Base-by-base conservation (phyloP, 2,113 vertebrate species). In the Gadus chalcogrammus region DNA sequence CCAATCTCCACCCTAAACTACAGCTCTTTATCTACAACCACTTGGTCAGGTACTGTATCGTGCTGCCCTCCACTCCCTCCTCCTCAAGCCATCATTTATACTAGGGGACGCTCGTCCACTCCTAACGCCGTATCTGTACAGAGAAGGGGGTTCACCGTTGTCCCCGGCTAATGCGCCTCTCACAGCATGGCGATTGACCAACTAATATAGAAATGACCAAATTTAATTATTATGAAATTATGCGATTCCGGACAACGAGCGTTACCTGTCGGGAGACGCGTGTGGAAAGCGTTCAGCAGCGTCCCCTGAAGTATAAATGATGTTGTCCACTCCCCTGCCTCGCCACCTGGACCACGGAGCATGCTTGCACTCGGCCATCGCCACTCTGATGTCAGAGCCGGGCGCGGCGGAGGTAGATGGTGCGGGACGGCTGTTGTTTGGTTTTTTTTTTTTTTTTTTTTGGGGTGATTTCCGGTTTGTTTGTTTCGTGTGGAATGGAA, bases 21-120 rank as follows among this genome's bases (percentile, higher is more conserved):
- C 96, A 97, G 96, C 95, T 97, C 89, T 97, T 97, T 97, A 97
- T 99, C 97, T 97, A 94, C 97, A 97, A 95, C 93, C 96, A 99
- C 91, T 96, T 98, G 96, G 94, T 95, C 96, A 99, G 97, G 97
- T 99, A 99, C 97, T 92, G 93, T 94, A 94, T 90, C 89, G 84
- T 78, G 79, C 79, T 78, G 79, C 79, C 88, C 85, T 85, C 74
- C 84, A 78, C 67, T 73, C 80, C 69, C 68, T 35, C 61, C 71
- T 27, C 42, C 42, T 48, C 42, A 13, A 48, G 42, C 42, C 42
- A 48, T 48, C 42, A 48, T 48, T 48, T 48, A 48, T 48, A 48
- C 42, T 48, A 7, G 5, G 42, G 42, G 42, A 48, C 8, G 42
- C 42, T 48, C 11, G 11, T 12, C 42, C 42, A 48, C 42, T 48